These are phyloP conservation scores for Luffia ferchaultella DNA, from an alignment of 2,888 invertebrate species.

Conservation along the genomic window DNA sequence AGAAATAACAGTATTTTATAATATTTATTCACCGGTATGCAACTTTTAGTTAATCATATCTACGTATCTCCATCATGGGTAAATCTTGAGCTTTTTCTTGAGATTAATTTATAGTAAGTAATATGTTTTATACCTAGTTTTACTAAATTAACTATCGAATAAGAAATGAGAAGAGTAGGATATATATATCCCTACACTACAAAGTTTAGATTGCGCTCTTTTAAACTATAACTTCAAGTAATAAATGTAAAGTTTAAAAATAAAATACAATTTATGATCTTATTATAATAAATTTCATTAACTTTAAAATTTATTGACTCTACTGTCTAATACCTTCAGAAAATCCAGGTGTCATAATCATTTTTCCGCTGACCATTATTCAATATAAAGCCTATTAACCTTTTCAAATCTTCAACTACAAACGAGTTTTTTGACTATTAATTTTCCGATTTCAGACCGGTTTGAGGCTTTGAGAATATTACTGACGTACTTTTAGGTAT, in stretches of 20 bases:
- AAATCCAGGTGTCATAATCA: background rate
- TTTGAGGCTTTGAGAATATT: constrained; percentile 13
- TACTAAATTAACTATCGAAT: too few species aligned
- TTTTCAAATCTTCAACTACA: background rate
- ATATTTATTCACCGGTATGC: too few species aligned
- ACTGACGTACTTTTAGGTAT: constrained; percentile 11
- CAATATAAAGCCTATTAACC: background rate
- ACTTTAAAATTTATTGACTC: background rate
- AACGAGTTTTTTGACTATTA: background rate
- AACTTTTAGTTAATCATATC: too few species aligned
- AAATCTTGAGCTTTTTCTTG: too few species aligned
- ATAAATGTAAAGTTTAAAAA: background rate
- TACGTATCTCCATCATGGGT: too few species aligned
- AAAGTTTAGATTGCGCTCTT: too few species aligned
- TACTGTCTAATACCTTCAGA: background rate
- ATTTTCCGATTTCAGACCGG: background rate
- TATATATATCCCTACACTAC: too few species aligned
- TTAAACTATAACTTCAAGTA: too few species aligned
- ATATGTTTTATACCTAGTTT: too few species aligned
- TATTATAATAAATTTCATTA: background rate
- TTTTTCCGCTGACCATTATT: background rate
- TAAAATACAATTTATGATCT: background rate
- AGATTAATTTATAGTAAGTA: too few species aligned
- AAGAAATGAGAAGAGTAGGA: too few species aligned
- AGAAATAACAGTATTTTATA: too few species aligned